These are phyloP conservation scores for Isurus oxyrinchus DNA, from an alignment of 2,113 vertebrate genomes.

Conservation along the genomic window DNA sequence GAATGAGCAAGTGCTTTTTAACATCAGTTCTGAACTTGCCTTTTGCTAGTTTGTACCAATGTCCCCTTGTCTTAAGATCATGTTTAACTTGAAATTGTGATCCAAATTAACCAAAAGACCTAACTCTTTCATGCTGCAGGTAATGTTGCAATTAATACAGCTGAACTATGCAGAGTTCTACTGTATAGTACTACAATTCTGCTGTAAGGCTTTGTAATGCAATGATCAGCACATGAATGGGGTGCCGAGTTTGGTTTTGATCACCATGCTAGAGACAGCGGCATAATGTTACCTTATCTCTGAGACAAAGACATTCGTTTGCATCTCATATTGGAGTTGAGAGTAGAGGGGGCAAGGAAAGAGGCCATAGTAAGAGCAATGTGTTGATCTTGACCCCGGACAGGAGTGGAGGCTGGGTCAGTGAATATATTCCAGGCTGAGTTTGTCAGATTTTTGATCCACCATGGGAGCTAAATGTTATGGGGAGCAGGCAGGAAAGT, in stretches of 20 bases:
- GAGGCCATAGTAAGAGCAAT: not conserved
- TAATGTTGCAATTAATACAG: slow-evolving; percentile 10
- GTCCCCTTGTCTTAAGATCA: not conserved
- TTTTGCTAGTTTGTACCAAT: not conserved
- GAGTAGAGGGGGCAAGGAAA: not conserved
- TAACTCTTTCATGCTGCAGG: not conserved
- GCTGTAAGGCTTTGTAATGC: not conserved
- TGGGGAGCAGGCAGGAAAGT: no score
- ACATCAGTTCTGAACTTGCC: not conserved
- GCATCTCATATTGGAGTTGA: not conserved
- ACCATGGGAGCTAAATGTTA: no score
- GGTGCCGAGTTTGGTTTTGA: not conserved
- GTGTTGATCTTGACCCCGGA: not conserved
- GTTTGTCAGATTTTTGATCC: no score
- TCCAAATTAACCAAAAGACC: not conserved
- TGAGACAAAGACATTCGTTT: not conserved
- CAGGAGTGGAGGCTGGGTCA: no score
- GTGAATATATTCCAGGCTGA: no score
- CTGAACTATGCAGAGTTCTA: not conserved
- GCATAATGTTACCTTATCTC: not conserved
- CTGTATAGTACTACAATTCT: not conserved
- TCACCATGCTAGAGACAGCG: not conserved
- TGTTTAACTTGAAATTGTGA: not conserved
- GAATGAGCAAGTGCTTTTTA: not conserved
- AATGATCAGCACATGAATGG: not conserved